Conservation (phyloP, 2,888 invertebrate species). For the Tenthredo distinguenda region DNA sequence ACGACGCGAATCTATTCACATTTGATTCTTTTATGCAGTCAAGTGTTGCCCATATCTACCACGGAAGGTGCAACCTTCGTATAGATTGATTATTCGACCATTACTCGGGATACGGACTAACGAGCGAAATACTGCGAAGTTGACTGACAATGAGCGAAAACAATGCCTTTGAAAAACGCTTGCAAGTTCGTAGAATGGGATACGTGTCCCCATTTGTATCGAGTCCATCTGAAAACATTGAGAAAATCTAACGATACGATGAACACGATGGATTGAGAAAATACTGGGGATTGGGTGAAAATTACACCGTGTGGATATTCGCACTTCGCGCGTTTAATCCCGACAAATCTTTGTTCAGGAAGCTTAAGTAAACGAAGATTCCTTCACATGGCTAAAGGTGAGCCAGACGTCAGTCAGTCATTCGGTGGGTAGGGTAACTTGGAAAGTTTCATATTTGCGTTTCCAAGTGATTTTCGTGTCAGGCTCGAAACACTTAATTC, state of each 20-base stretch:
- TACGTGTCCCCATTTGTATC: neutral
- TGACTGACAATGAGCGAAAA: neutral
- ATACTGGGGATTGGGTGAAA: neutral
- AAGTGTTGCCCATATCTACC: neutral
- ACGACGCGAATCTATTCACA: neutral
- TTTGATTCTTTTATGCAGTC: neutral
- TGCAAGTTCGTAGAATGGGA: neutral
- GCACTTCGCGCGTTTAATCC: neutral
- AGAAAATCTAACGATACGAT: neutral
- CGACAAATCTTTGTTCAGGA: neutral
- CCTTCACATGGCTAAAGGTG: neutral
- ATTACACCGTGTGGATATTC: neutral
- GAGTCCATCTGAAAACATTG: neutral
- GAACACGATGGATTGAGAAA: neutral
- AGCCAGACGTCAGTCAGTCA: neutral
- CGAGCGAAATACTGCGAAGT: neutral
- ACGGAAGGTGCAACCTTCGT: neutral
- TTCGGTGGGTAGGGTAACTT: neutral
- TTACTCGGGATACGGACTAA: neutral
- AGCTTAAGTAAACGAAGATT: neutral
- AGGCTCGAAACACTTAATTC: conserved; percentile 71
- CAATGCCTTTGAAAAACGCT: neutral
- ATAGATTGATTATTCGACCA: conserved; percentile 3
- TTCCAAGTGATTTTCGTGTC: conserved; percentile 61
- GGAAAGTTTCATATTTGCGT: conserved; percentile 35